Evolutionary conservation across 2,113 vertebrate species (phyloP).

Genomic region (Psilopogon haemacephalus): DNA sequence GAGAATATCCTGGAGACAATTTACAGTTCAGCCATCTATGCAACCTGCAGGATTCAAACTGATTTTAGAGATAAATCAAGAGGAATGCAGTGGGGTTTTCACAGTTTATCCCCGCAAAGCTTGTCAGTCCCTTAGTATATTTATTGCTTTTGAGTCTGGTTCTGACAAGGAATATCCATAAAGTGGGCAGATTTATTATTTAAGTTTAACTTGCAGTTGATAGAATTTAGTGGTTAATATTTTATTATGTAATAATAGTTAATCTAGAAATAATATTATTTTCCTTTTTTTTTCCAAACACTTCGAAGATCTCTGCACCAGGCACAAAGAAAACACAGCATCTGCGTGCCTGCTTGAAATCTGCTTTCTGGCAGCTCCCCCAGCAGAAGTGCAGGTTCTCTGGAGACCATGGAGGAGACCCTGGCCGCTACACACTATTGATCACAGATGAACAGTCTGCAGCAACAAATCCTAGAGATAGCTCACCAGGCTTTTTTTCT

Average conservation of each 20-base stretch:
- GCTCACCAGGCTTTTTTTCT: slow-evolving; percentile 40
- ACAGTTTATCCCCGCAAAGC: background rate
- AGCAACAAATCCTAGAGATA: slow-evolving; percentile 68
- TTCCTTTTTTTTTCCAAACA: background rate
- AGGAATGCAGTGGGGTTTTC: background rate
- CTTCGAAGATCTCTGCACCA: background rate
- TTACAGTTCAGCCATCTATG: background rate
- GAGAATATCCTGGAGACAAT: background rate
- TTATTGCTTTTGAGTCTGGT: background rate
- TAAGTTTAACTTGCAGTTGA: background rate
- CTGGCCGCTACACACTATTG: slow-evolving; percentile 48
- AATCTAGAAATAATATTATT: background rate
- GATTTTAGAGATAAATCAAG: background rate
- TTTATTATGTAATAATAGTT: background rate
- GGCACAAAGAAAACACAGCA: background rate
- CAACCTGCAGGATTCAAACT: background rate
- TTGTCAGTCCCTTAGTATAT: background rate
- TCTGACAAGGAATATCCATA: background rate
- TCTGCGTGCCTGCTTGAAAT: background rate
- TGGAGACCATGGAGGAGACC: slow-evolving; percentile 27
- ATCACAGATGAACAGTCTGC: slow-evolving; percentile 53
- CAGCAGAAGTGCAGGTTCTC: slow-evolving; percentile 28
- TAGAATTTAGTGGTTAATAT: background rate
- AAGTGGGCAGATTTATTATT: background rate
- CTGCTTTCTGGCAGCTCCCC: background rate